A percentile compares a stretch with the other conserved stretches of the same genome.
Conservation (phyloP, 2,888 invertebrate genomes). For the Colletes collaris region DNA sequence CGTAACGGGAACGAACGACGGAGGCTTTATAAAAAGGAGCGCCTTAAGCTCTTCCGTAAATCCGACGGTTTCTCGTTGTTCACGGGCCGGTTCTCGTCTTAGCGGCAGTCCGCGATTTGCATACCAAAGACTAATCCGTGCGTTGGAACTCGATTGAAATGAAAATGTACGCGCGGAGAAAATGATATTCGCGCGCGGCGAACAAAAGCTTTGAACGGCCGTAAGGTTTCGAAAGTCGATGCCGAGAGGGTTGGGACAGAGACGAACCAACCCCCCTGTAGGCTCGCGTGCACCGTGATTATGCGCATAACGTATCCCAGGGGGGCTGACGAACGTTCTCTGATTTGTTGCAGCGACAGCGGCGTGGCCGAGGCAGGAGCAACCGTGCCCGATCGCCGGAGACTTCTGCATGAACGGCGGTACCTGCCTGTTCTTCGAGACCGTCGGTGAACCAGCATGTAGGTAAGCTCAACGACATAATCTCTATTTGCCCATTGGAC, state of each 20-base stretch:
- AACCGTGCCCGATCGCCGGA: constrained; percentile 88
- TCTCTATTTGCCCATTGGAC: no score
- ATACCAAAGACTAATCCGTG: constrained; percentile 76
- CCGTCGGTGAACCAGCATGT: constrained; percentile 92
- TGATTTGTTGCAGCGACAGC: constrained; percentile 83
- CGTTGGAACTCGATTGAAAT: constrained; percentile 71
- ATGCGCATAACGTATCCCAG: constrained; percentile 5
- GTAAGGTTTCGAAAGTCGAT: neutral
- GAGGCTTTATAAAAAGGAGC: constrained; percentile 24
- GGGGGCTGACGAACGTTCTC: constrained; percentile 32
- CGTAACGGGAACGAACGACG: constrained; percentile 12
- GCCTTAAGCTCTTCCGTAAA: constrained; percentile 73
- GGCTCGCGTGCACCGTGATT: neutral
- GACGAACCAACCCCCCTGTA: neutral
- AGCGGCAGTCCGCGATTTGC: constrained; percentile 67
- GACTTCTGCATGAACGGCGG: constrained; percentile 95
- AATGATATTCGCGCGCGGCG: neutral
- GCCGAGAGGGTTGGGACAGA: neutral
- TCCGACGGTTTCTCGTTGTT: constrained; percentile 51
- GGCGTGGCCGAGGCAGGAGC: constrained; percentile 86
- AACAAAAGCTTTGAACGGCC: constrained; percentile 8
- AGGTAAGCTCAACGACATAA: constrained; percentile 85
- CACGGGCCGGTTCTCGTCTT: constrained; percentile 24
- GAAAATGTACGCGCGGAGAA: constrained; percentile 68
- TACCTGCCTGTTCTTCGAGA: constrained; percentile 91